Percentiles rank a stretch among this genome's conserved stretches.
phyloP scores from a whole-genome alignment of 30 jellyfish, hydroid and myxozoan species.

The Catostylus mosaicus region DNA sequence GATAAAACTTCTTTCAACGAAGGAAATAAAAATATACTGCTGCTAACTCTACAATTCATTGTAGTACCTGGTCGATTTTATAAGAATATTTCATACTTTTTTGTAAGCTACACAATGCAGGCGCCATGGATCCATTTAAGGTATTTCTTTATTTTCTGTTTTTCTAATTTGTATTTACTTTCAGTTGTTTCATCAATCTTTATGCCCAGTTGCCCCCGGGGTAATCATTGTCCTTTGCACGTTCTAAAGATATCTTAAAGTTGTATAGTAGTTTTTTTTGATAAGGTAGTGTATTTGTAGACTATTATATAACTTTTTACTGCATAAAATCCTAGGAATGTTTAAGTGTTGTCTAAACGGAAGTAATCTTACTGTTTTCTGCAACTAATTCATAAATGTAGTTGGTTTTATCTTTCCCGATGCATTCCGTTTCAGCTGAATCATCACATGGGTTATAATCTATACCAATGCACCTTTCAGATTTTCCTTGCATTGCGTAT shows the following conservation, averaged over 20 bases:
- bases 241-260: no score
- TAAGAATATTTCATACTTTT: neutral
- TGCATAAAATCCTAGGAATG: neutral
- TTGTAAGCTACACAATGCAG: neutral
- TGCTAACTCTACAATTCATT: neutral
- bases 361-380: constrained; percentile 47
- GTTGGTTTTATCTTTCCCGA: constrained; percentile 86
- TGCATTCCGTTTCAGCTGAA: constrained; percentile 79
- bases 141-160: no score
- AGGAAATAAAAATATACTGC: neutral
- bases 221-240: neutral
- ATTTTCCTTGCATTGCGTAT: constrained; percentile 81
- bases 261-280: no score
- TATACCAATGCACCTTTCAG: constrained; percentile 78
- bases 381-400: constrained; percentile 70
- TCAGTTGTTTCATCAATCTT: no score
- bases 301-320: neutral
- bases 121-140: neutral
- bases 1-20: neutral
- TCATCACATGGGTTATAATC: constrained; percentile 83
- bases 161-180: neutral
- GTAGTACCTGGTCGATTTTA: neutral
- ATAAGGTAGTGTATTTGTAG: neutral
- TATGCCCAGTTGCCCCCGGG: neutral
- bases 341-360: neutral